Evolutionary conservation across 2,888 invertebrate species (phyloP), one percentile per base, ranked within the genome.

Genomic region (Acrobasis repandana): DNA sequence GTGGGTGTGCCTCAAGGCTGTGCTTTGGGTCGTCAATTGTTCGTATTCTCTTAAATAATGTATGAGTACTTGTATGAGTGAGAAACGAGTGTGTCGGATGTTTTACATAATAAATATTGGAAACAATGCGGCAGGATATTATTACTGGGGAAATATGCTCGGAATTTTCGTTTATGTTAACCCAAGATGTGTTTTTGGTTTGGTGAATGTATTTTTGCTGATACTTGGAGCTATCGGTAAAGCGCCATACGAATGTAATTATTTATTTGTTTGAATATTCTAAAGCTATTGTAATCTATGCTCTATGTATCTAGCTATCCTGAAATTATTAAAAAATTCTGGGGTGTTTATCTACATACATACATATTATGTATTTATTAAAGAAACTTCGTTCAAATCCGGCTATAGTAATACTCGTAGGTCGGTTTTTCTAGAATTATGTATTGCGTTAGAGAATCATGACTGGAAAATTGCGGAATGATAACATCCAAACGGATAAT

Each of bases 41-140:
- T 60, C 58, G 57, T 57, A 47, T 49, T 34, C 20, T 46, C 20
- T 60, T 60, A 60, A 58, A 58, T 58, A n/a, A 50, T 58, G 18
- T 49, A 58, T 58, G 48, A 49, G 49, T 5, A 18, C 34, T 28
- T 58, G 49, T 58, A 58, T 49, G 58, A 58, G 57, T 48, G 34
- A 48, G 47, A 46, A 46, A 57, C 47, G 47, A 15, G 57, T 33
- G 16, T 47, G 48, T 58, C n/a, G 36, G 48, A 33, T 49, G 49
- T 49, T 49, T 49, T 49, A 38, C 36, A 58, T 58, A 36, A 49
- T 49, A 58, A 48, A 49, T 57, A 48, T 34, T 34, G 48, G 48
- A 48, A 48, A 47, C 34, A 57, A 34, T 57, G 47, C 34, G 33
- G 48, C 34, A 16, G 57, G 1, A 16, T 48, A 57, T 57, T 16